phyloP scores from a whole-genome alignment of 2,888 invertebrate species.

The Athalia circularis region DNA sequence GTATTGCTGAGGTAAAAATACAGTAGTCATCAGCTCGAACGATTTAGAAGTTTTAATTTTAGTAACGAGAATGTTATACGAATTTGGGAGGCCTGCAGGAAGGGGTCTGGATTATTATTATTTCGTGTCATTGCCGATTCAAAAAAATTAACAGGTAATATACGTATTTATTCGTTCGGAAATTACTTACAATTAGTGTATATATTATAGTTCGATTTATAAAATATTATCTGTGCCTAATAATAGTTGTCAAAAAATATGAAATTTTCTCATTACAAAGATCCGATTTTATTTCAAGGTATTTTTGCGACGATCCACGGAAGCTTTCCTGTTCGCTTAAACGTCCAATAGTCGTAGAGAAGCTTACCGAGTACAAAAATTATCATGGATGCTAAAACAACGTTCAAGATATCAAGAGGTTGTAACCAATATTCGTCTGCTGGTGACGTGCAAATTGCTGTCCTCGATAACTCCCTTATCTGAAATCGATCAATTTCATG shows the following conservation, averaged over 20 bases:
- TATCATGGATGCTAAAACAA: conserved; percentile 81
- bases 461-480: conserved; percentile 82
- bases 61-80: too few relatives aligned
- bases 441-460: conserved; percentile 80
- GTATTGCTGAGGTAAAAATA: too few relatives aligned
- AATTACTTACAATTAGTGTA: background rate
- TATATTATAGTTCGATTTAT: background rate
- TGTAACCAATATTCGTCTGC: conserved; percentile 77
- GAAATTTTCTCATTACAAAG: conserved; percentile 57
- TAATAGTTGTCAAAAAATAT: conserved; percentile 2
- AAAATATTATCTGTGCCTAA: background rate
- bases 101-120: too few relatives aligned
- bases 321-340: conserved; percentile 85
- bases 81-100: too few relatives aligned
- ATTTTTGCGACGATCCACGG: conserved; percentile 91
- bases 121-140: too few relatives aligned
- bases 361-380: conserved; percentile 84
- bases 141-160: too few relatives aligned
- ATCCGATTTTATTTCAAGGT: conserved; percentile 75
- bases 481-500: conserved; percentile 63
- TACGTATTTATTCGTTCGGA: too few relatives aligned
- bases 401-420: conserved; percentile 84
- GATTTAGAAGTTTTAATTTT: too few relatives aligned
- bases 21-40: too few relatives aligned
- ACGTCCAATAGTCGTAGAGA: conserved; percentile 88